Base-by-base conservation (phyloP, 1,140 invertebrate species). In the Lepidotrigona ventralis region DNA sequence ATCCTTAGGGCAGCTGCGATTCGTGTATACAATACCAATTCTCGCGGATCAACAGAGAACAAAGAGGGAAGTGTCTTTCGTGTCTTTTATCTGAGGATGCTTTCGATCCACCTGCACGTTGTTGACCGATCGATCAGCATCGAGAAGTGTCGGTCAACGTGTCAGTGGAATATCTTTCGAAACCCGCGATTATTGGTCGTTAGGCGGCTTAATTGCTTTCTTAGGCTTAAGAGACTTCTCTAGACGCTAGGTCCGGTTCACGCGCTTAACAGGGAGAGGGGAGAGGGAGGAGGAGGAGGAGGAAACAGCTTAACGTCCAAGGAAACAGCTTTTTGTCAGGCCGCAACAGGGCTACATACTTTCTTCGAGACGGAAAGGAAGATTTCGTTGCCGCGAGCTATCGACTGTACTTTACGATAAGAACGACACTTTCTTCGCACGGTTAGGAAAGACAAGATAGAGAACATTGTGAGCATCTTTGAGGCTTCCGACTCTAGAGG, bases 141-240 rank as follows among this genome's bases (percentile, higher is more conserved):
- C 39, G 39, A 8, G 21, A 39, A 5, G n/a, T 6, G 19, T 15
- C 14, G 56, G 26, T 15, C 14, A 14, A 14, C 23, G 23, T 6
- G 21, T 21, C 1, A 26, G 15, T 21, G 73, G 23, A 46, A 75
- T 26, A 15, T 75, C 23, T 53, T 64, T 80, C 14, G 6, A 51
- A 60, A 46, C 8, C 21, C 8, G 21, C 60, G 46, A 53, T 81
- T 8, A 51, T 73, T 54, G 60, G 39, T 81, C 46, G 51, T 63
- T 46, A 33, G 39, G 26, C 12, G n/a, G 33, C 39, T 70, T 70
- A 70, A 83, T 54, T 72, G 77, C 58, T 88, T 76, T n/a, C n/a
- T 78, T 90, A 90, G 86, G 71, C 81, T 86, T 90, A 90, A 89
- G 86, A 89, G 84, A 87, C 39, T 86, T 81, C 51, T 77, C 68